phyloP scores from a whole-genome alignment of 2,797 vertebrate species.

The Gambelia wislizenii region DNA sequence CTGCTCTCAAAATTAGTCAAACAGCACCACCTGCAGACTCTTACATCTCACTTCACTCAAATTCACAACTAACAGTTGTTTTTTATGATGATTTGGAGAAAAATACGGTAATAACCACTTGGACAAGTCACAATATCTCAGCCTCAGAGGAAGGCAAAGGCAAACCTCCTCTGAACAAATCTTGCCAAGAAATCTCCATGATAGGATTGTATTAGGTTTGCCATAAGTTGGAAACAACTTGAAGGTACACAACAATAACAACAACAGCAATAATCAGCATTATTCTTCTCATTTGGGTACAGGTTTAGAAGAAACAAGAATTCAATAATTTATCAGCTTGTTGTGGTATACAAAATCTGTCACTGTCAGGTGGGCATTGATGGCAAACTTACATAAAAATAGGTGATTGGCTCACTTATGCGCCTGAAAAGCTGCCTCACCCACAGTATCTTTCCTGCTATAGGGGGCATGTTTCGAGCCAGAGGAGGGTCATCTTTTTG shows the following conservation, averaged over 20 bases:
- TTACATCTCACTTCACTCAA: conserved; percentile 2
- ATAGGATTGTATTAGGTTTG: too few species aligned
- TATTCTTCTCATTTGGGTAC: background rate
- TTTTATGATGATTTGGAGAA: background rate
- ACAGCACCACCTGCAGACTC: conserved; percentile 30
- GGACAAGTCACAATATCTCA: too few species aligned
- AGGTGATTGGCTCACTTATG: conserved; percentile 84
- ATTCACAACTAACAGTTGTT: background rate
- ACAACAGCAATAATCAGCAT: background rate
- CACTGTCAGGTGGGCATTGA: background rate
- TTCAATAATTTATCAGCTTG: background rate
- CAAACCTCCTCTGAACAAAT: too few species aligned
- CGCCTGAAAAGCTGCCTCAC: conserved; percentile 83
- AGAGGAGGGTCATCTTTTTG: conserved; percentile 82
- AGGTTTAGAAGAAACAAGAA: conserved; percentile 14
- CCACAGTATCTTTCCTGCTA: conserved; percentile 86
- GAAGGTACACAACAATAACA: too few species aligned
- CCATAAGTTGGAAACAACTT: too few species aligned
- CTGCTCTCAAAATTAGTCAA: conserved; percentile 4
- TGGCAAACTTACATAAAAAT: conserved; percentile 81
- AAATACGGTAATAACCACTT: background rate
- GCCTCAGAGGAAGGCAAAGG: too few species aligned
- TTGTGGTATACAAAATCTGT: background rate
- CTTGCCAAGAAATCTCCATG: too few species aligned
- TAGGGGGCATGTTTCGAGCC: conserved; percentile 83